phyloP scores from a whole-genome alignment of 1,140 invertebrate genomes.

The Odontomachus brunneus region DNA sequence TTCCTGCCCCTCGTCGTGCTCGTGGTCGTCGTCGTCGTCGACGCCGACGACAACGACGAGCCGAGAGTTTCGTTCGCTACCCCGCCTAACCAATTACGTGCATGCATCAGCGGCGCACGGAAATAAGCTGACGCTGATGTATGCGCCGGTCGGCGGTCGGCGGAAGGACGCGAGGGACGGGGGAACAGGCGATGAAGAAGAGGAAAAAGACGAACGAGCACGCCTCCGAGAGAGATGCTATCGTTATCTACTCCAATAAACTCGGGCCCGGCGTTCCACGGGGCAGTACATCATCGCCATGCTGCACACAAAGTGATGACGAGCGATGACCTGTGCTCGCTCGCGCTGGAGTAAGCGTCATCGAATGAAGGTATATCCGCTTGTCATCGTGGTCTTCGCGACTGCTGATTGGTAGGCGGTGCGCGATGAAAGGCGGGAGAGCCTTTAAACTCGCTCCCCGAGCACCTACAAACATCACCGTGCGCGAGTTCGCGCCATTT shows the following conservation, averaged over 20 bases:
- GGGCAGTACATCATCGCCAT: slow-evolving; percentile 74
- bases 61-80: slow-evolving; percentile 60
- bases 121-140: slow-evolving; percentile 84
- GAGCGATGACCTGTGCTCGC: slow-evolving; percentile 65
- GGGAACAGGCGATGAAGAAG: slow-evolving; percentile 35
- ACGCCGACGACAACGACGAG: slow-evolving; percentile 66
- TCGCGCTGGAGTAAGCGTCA: slow-evolving; percentile 31
- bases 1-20: not conserved
- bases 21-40: slow-evolving; percentile 35
- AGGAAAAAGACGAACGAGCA: slow-evolving; percentile 65
- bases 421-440: slow-evolving; percentile 43
- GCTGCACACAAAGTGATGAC: slow-evolving; percentile 64
- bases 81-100: slow-evolving; percentile 83
- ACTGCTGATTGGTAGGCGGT: slow-evolving; percentile 55
- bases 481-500: not conserved
- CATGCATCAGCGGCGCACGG: slow-evolving; percentile 80
- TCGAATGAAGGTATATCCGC: slow-evolving; percentile 51
- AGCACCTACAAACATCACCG: not conserved
- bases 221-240: slow-evolving; percentile 78
- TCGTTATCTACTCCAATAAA: slow-evolving; percentile 84
- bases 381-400: slow-evolving; percentile 43
- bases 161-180: slow-evolving; percentile 62
- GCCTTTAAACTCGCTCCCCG: slow-evolving; percentile 37
- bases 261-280: slow-evolving; percentile 74
- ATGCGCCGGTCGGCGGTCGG: slow-evolving; percentile 72